These are phyloP conservation scores for Oostethus manadensis DNA, from an alignment of 2,113 vertebrate species.

Conservation along the genomic window DNA sequence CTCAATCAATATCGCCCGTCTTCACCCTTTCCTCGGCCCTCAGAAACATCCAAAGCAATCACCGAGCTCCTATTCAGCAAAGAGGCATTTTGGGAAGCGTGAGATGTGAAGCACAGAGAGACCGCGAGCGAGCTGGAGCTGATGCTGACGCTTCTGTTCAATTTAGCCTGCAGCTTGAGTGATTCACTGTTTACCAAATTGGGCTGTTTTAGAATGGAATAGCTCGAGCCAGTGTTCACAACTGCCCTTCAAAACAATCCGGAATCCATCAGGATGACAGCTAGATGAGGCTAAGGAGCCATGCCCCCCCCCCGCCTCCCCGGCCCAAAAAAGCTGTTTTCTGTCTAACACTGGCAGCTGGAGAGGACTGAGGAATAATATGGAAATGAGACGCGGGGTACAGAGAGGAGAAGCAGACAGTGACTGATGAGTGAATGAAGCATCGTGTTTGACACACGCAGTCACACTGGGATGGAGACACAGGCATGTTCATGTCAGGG, in stretches of 20 bases:
- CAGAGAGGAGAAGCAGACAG: slow-evolving; percentile 34
- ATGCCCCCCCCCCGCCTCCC: slow-evolving; percentile 39
- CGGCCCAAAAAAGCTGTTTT: slow-evolving; percentile 49
- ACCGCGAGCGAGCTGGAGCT: slow-evolving; percentile 41
- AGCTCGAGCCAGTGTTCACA: slow-evolving; percentile 38
- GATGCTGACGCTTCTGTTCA: slow-evolving; percentile 54
- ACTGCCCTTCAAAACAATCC: slow-evolving; percentile 60
- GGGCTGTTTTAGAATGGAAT: slow-evolving; percentile 39
- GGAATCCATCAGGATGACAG: slow-evolving; percentile 62
- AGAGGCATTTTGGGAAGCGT: slow-evolving; percentile 46
- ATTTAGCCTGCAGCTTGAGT: slow-evolving; percentile 52
- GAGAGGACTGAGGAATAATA: slow-evolving; percentile 44
- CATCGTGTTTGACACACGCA: slow-evolving; percentile 55
- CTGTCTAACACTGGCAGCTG: slow-evolving; percentile 32
- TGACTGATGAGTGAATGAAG: slow-evolving; percentile 53
- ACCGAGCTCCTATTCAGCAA: slow-evolving; percentile 48
- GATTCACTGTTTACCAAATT: slow-evolving; percentile 61
- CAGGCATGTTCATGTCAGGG: slow-evolving; percentile 42
- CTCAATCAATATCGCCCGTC: slow-evolving; percentile 57
- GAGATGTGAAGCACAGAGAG: slow-evolving; percentile 37
- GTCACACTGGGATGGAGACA: slow-evolving; percentile 49
- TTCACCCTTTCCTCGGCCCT: slow-evolving; percentile 23
- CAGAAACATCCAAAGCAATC: slow-evolving; percentile 46
- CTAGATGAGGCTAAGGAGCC: slow-evolving; percentile 38
- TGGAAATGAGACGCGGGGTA: slow-evolving; percentile 54